Conservation (phyloP, 2,113 vertebrate genomes). For the Thermophis baileyi region DNA sequence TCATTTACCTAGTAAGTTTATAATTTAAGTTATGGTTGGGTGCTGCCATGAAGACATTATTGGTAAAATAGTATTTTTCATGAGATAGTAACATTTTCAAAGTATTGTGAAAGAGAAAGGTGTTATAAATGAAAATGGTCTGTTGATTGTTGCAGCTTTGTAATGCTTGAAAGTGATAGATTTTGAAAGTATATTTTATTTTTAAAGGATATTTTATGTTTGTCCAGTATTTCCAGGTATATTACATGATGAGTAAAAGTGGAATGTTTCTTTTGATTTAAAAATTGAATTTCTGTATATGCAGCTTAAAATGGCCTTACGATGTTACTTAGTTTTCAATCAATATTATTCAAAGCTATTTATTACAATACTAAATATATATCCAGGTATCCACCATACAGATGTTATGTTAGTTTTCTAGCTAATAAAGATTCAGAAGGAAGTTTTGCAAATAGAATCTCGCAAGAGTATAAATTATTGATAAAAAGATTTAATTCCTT, state of each 20-base stretch:
- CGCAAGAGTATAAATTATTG: neutral
- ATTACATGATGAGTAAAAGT: neutral
- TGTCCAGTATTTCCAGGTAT: neutral
- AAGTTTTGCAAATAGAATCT: neutral
- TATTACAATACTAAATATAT: neutral
- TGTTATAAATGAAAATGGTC: neutral
- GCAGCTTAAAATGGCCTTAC: neutral
- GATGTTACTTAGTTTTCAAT: neutral
- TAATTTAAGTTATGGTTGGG: neutral
- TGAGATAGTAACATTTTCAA: neutral
- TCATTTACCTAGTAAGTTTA: neutral
- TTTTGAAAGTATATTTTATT: neutral
- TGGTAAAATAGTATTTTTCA: neutral
- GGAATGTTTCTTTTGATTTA: neutral
- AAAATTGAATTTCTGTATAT: neutral
- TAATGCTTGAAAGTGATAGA: neutral
- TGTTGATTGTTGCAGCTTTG: neutral
- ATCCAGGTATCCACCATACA: neutral
- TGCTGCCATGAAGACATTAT: neutral
- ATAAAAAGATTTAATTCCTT: neutral
- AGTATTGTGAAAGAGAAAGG: neutral
- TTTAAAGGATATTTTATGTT: neutral
- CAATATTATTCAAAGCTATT: neutral
- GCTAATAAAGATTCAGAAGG: neutral
- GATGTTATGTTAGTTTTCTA: neutral